Conservation (phyloP, 2,888 invertebrate genomes). For the Brenthis ino region DNA sequence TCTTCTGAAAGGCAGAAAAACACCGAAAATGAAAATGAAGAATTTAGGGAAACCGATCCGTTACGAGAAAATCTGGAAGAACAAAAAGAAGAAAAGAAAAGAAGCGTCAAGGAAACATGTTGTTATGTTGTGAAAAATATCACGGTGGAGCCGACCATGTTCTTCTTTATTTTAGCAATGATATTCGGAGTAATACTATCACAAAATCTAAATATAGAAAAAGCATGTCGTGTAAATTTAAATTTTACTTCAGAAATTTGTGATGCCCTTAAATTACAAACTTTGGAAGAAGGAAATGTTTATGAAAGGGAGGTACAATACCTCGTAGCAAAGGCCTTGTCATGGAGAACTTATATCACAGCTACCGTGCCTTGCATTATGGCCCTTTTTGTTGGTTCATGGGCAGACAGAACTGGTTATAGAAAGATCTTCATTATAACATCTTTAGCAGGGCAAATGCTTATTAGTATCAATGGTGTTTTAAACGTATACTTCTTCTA, state of each 20-base stretch:
- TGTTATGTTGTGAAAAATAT: constrained; percentile 49
- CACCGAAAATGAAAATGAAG: constrained; percentile 31
- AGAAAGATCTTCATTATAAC: constrained; percentile 89
- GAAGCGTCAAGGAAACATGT: constrained; percentile 48
- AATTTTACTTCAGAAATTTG: constrained; percentile 87
- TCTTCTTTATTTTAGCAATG: constrained; percentile 52
- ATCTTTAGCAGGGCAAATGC: constrained; percentile 87
- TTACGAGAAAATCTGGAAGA: constrained; percentile 42
- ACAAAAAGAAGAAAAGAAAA: constrained; percentile 33
- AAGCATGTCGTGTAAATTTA: constrained; percentile 91
- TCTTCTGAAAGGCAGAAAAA: background rate
- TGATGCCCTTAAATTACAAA: constrained; percentile 85
- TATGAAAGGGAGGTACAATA: constrained; percentile 85
- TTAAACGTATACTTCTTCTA: constrained; percentile 88
- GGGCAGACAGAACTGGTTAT: constrained; percentile 85
- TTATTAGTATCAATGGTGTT: constrained; percentile 87
- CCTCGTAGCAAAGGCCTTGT: constrained; percentile 87
- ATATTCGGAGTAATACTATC: constrained; percentile 85
- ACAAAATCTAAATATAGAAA: constrained; percentile 91
- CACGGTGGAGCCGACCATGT: constrained; percentile 64
- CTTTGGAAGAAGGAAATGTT: constrained; percentile 77
- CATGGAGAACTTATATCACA: constrained; percentile 91
- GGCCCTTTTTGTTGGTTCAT: constrained; percentile 90
- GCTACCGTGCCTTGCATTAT: constrained; percentile 88
- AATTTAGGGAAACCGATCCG: constrained; percentile 49